Evolutionary conservation across 1,140 invertebrate species (phyloP).

Genomic region (Zaprionus kolodkinae): DNA sequence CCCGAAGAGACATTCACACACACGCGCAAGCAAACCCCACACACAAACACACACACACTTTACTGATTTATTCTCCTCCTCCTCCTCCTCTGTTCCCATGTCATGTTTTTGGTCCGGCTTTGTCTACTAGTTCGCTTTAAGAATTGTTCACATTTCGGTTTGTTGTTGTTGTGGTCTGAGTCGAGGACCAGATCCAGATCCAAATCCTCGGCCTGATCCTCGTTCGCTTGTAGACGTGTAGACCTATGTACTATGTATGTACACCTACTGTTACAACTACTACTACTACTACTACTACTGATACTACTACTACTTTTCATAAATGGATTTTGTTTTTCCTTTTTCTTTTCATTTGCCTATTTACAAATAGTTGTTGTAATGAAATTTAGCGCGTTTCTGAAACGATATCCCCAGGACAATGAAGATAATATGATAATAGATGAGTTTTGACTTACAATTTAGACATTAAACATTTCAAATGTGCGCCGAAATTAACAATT

Average conservation of each 20-base stretch:
- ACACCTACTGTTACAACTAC: conserved; percentile 35
- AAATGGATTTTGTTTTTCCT: conserved; percentile 9
- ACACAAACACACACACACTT: conserved; percentile 15
- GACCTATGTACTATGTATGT: conserved; percentile 40
- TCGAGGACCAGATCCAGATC: no score
- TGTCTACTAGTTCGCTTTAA: conserved; percentile 37
- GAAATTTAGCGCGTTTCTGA: conserved; percentile 71
- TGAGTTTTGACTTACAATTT: conserved; percentile 78
- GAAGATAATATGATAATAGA: conserved; percentile 54
- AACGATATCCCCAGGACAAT: conserved; percentile 59
- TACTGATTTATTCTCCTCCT: conserved; percentile 16
- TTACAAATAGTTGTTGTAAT: conserved; percentile 71
- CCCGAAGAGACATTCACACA: conserved; percentile 2
- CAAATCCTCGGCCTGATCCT: conserved; percentile 10
- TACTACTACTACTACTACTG: background rate
- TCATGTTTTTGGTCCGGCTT: conserved; percentile 23
- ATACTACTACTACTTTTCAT: conserved; percentile 39
- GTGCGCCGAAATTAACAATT: conserved; percentile 55
- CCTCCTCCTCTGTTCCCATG: background rate
- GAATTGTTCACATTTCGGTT: conserved; percentile 37
- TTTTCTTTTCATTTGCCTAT: conserved; percentile 42
- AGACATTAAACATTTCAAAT: conserved; percentile 61
- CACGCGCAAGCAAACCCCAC: conserved; percentile 7
- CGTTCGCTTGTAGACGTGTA: conserved; percentile 40
- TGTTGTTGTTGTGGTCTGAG: conserved; percentile 43